These are phyloP conservation scores for Xiphophorus birchmanni DNA, from an alignment of 2,797 vertebrate genomes.

Conservation along the genomic window DNA sequence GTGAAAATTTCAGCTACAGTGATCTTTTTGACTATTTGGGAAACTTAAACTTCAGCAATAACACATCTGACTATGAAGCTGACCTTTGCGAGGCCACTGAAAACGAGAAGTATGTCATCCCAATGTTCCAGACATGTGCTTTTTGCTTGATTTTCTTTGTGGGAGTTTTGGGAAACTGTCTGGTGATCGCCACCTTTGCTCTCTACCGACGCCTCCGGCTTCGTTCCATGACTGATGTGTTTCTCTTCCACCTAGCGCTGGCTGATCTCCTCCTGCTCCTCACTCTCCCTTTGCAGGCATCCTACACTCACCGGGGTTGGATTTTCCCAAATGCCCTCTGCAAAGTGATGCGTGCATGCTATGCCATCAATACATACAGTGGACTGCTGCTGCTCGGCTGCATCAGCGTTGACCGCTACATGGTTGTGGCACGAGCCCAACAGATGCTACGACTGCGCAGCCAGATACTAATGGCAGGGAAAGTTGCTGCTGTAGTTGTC, in stretches of 20 bases:
- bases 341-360: conserved; percentile 77
- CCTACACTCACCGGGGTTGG: conserved; percentile 77
- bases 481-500: conserved; percentile 61
- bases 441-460: conserved; percentile 68
- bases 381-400: conserved; percentile 91
- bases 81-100: conserved; percentile 73
- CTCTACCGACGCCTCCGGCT: conserved; percentile 72
- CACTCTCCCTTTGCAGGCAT: conserved; percentile 82
- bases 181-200: conserved; percentile 88
- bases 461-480: conserved; percentile 62
- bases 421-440: conserved; percentile 83
- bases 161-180: conserved; percentile 84
- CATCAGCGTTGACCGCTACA: conserved; percentile 91
- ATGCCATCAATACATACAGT: conserved; percentile 88
- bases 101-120: conserved; percentile 58
- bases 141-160: conserved; percentile 82
- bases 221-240: conserved; percentile 84
- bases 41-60: fast-evolving
- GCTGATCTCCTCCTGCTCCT: conserved; percentile 89
- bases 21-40: fast-evolving
- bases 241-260: conserved; percentile 88
- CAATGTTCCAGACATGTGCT: conserved; percentile 80
- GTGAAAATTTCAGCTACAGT: fast-evolving
- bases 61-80: neutral
- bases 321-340: conserved; percentile 71